Evolutionary conservation across 2,797 vertebrate species (phyloP), one percentile per base, ranked within the genome.

Genomic region (Merluccius polli): DNA sequence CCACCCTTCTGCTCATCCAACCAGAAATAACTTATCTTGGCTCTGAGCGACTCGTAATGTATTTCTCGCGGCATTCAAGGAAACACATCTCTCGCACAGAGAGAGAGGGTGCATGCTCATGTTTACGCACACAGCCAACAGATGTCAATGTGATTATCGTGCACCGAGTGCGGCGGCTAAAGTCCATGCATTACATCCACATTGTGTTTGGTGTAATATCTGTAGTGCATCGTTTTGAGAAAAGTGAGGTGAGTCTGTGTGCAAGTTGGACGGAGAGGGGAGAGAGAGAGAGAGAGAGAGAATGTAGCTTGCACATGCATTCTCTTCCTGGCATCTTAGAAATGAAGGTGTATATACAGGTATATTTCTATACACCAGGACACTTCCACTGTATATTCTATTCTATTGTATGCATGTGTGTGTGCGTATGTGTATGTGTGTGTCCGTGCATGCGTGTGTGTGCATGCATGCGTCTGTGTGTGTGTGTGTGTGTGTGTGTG

Each of bases 1-100:
- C n/a, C n/a, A n/a, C n/a, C n/a, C 86, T 84, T 89, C 83, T 88
- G 90, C 91, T 92, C 91, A 92, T 90, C 90, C 90, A 89, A 89
- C 87, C 87, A 88, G 89, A 92, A 90, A 91, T 86, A 91, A 91
- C 87, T 90, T 90, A 93, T 92, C 90, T 90, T 79, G 87, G 86
- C 87, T 89, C 79, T 81, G 79, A 86, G 80, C 86, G 85, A 78
- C 79, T 88, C 78, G 41, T 89, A 90, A 93, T 90, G 90, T 84
- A 88, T 92, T 91, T 90, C 86, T 82, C 72, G 74, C 77, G 83
- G 79, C 86, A 21, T 88, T 91, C 89, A 87, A 89, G 84, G 83
- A 82, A 87, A 85, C 81, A 77, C 84, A 78, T 76, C 84, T 86
- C 86, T 75, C 52, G 80, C 76, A 81, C 82, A 83, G 78, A 83